These are phyloP conservation scores for Meloidogyne exigua DNA, from an alignment of 1,140 invertebrate species.

Conservation along the genomic window DNA sequence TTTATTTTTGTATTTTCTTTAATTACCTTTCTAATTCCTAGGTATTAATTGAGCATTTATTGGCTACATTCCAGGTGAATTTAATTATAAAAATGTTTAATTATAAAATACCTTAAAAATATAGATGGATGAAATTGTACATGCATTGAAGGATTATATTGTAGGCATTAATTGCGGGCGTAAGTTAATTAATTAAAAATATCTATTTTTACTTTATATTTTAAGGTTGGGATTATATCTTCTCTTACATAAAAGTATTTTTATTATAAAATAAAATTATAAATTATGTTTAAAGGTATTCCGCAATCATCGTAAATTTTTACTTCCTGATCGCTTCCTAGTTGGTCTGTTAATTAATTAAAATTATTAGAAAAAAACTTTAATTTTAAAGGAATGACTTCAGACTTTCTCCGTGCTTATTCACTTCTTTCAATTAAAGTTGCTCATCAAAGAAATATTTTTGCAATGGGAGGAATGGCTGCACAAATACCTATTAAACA, in stretches of 20 bases:
- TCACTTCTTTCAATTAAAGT: constrained; percentile 70
- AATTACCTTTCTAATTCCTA: not conserved
- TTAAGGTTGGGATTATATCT: constrained; percentile 72
- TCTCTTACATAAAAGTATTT: constrained; percentile 72
- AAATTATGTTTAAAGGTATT: constrained; percentile 40
- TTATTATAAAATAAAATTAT: constrained; percentile 67
- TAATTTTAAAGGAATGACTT: constrained; percentile 67
- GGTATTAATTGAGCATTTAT: constrained; percentile 74
- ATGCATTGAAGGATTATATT: constrained; percentile 71
- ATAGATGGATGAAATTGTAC: constrained; percentile 72
- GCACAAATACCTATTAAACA: constrained; percentile 68
- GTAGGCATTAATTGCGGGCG: constrained; percentile 75
- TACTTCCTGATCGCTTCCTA: constrained; percentile 73
- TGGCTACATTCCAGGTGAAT: constrained; percentile 66
- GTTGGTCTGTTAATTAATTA: constrained; percentile 41
- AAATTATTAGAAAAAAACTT: not conserved
- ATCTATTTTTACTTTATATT: no score
- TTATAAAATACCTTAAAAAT: constrained; percentile 68
- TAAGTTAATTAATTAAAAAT: no score
- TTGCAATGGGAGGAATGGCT: constrained; percentile 75
- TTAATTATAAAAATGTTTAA: constrained; percentile 21
- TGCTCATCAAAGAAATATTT: constrained; percentile 70
- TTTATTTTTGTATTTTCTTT: no score
- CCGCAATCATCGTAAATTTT: constrained; percentile 68
- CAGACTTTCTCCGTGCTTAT: constrained; percentile 71